Conservation (phyloP, 2,113 vertebrate genomes). For the Otis tarda region DNA sequence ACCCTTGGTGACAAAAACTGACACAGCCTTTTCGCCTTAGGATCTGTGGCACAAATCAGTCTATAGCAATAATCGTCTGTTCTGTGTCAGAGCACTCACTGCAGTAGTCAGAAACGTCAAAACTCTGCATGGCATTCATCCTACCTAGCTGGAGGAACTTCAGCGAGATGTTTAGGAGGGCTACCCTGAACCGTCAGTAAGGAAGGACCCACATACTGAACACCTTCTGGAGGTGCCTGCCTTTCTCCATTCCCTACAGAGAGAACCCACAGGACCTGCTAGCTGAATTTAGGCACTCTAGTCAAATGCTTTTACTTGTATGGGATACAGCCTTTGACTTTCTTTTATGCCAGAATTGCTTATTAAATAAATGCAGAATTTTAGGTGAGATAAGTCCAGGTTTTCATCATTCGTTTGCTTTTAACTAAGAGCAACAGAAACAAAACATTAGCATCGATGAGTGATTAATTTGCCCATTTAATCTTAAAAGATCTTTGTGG, state of each 20-base stretch:
- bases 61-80: background rate
- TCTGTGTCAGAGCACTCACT: background rate
- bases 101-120: background rate
- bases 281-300: accelerated
- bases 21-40: background rate
- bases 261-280: background rate
- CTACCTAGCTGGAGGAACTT: background rate
- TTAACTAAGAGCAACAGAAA: background rate
- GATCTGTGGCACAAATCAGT: background rate
- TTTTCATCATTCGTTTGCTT: background rate
- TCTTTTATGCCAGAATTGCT: background rate
- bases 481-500: background rate
- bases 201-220: background rate
- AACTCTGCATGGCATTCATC: background rate
- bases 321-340: background rate
- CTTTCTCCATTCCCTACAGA: background rate
- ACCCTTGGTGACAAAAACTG: background rate
- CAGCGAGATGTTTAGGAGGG: background rate
- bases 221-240: background rate
- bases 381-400: background rate
- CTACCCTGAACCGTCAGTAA: accelerated
- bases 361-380: background rate
- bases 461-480: background rate
- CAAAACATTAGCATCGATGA: background rate
- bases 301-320: background rate